Evolutionary conservation across 2,888 invertebrate genomes (phyloP), one percentile per base, ranked within the genome.

Genomic region (Dendrolimus pini): DNA sequence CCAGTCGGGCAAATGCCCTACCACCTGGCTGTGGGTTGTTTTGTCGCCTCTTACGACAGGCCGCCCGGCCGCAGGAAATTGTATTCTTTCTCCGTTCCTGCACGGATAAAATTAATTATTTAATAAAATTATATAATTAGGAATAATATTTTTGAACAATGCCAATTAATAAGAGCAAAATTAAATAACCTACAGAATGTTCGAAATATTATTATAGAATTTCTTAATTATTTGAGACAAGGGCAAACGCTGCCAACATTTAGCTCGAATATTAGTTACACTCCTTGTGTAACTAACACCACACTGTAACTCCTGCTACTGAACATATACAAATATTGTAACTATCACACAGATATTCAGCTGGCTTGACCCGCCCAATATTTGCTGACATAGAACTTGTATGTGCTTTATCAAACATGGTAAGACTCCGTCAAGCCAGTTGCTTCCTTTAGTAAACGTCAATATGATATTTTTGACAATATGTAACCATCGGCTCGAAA

Each of bases 331-430:
- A 30, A 30, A 12, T 54, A 54, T 55, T 56, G 55, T 14, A 9
- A 2, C 54, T 41, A 53, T 57, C 55, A 69, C 68, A 63, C 60
- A 66, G 68, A 72, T 69, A 71, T 65, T 30, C 67, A 69, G 67
- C 66, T 65, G 63, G 65, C 62, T 63, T 59, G 61, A 63, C 60
- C 65, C 57, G 59, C 55, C 60, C 60, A 61, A 59, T 65, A 65
- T 64, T 64, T 55, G 60, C 59, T 60, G 56, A 63, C 65, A 65
- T 65, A 65, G 63, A 71, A 66, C 65, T 73, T 68, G n/a, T 67
- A 69, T 67, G 57, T 57, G 53, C 18, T 18, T 18, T 30, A 30
- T 54, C 1, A 52, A 56, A 13, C 52, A 14, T 52, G 47, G 47
- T 47, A 47, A 8, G 47, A 9, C 47, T 47, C 12, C 9, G 12